Conservation (phyloP, 2,888 invertebrate species). For the Meiosimyza decipiens region DNA sequence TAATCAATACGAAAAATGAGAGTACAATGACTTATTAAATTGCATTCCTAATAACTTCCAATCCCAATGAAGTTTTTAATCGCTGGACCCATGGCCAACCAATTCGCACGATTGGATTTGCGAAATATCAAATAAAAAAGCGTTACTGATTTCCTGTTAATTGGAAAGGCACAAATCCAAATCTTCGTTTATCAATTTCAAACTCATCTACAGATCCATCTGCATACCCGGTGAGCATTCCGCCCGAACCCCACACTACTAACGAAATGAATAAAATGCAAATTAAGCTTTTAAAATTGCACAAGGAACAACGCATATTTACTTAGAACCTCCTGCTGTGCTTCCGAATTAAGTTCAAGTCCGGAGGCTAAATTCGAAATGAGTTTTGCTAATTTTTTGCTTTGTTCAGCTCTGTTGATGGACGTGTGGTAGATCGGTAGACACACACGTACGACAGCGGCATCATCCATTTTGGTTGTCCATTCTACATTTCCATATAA, state of each 20-base stretch:
- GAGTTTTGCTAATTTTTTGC: constrained; percentile 67
- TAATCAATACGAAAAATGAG: too few species aligned
- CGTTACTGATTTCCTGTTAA: constrained; percentile 35
- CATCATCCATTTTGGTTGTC: not conserved
- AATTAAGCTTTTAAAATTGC: constrained; percentile 63
- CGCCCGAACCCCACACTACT: constrained; percentile 5
- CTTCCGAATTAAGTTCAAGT: constrained; percentile 80
- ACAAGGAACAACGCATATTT: constrained; percentile 62
- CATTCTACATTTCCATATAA: too few species aligned
- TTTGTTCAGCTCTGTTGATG: constrained; percentile 54
- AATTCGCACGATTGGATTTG: not conserved
- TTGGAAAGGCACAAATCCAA: constrained; percentile 19
- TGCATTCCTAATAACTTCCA: too few species aligned
- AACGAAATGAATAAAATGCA: constrained; percentile 59
- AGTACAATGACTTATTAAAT: too few species aligned
- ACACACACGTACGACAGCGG: constrained; percentile 11
- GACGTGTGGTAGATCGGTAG: constrained; percentile 42
- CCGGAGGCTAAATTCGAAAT: constrained; percentile 75
- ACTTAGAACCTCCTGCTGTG: constrained; percentile 75
- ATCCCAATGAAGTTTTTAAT: too few species aligned
- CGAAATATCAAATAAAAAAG: constrained; percentile 30
- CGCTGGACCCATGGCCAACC: too few species aligned
- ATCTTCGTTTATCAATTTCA: constrained; percentile 30
- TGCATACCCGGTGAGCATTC: not conserved
- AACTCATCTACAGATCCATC: not conserved